Evolutionary conservation across 2,797 vertebrate species (phyloP).

Genomic region (Coendou prehensilis): DNA sequence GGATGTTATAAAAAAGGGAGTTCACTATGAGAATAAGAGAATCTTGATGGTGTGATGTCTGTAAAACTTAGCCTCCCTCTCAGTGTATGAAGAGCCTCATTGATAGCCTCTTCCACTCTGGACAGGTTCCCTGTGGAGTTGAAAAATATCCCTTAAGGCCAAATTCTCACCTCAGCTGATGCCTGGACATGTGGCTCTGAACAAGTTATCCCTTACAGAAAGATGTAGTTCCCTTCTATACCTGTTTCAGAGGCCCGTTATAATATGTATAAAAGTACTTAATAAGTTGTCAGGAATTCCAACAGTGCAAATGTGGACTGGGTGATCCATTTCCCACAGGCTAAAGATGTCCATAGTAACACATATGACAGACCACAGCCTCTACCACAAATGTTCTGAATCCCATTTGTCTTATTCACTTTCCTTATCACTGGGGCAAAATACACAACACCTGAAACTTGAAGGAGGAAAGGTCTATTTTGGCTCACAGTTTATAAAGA

Average conservation of each 20-base stretch:
- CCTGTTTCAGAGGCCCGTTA: slow-evolving; percentile 56
- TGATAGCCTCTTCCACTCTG: background rate
- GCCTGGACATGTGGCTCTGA: background rate
- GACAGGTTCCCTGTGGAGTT: background rate
- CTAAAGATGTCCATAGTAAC: background rate
- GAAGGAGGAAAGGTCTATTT: background rate
- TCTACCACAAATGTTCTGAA: background rate
- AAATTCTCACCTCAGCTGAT: slow-evolving; percentile 46
- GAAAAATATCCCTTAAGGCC: background rate
- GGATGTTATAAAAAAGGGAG: background rate
- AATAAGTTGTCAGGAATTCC: background rate
- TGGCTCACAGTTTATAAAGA: background rate
- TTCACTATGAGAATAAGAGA: background rate
- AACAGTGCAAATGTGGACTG: no score
- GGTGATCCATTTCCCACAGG: background rate
- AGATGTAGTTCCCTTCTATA: background rate
- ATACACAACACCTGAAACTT: background rate
- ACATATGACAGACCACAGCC: background rate
- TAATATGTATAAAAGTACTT: background rate
- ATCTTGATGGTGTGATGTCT: background rate
- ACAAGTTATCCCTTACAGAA: background rate
- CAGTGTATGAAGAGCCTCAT: background rate
- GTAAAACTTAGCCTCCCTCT: background rate
- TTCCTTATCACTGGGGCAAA: background rate
- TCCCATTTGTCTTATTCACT: background rate